phyloP scores from a whole-genome alignment of 2,888 invertebrate species.

The Augiades crinisus region DNA sequence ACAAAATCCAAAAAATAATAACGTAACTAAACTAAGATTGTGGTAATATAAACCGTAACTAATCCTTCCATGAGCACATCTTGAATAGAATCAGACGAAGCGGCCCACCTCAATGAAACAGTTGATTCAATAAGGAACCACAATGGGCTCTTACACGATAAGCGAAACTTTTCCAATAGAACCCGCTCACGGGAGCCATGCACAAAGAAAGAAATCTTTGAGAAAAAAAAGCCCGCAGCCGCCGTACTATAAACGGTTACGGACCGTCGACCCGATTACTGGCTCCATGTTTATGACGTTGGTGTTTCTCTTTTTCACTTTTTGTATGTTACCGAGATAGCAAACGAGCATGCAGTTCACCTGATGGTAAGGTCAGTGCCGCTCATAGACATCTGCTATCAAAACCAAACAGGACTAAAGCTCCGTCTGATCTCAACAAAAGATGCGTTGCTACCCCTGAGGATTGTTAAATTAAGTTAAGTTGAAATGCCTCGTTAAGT shows the following conservation, averaged over 20 bases:
- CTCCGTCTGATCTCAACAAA: no score
- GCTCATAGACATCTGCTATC: no score
- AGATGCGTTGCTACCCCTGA: no score
- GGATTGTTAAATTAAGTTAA: no score
- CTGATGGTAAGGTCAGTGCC: no score
- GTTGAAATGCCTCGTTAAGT: no score
- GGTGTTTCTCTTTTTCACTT: no score
- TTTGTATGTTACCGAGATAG: no score
- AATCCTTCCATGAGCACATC: conserved; percentile 7
- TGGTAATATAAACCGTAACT: not conserved
- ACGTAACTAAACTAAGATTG: no score
- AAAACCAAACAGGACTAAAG: no score
- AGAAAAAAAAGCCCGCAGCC: conserved; percentile 6
- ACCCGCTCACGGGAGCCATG: conserved; percentile 16
- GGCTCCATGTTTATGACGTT: not conserved
- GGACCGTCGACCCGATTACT: not conserved
- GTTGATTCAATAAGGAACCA: conserved; percentile 31
- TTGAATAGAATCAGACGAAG: conserved; percentile 9
- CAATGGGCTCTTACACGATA: conserved; percentile 29
- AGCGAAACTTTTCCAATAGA: conserved; percentile 35
- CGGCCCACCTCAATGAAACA: conserved; percentile 23
- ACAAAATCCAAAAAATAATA: no score
- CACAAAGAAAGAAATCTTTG: conserved; percentile 11
- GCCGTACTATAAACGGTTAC: conserved; percentile 12
- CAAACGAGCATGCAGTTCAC: no score